Base-by-base conservation (phyloP, 2,113 vertebrate genomes). In the Anseranas semipalmata region DNA sequence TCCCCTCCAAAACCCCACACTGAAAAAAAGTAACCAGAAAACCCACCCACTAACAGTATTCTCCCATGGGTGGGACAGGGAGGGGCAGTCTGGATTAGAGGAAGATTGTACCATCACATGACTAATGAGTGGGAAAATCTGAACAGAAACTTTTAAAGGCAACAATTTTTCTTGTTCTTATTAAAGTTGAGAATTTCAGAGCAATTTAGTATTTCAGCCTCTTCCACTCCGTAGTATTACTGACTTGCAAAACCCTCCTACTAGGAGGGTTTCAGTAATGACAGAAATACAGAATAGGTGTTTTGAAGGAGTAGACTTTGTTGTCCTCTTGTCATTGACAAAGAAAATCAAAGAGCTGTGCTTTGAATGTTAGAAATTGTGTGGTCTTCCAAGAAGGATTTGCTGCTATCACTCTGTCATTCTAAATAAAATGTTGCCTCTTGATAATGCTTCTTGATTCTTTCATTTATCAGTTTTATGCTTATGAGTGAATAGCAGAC, bases 71-170 rank as follows among this genome's bases (percentile, higher is more conserved):
- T 91, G 80, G 73, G 65, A 50, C 73, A 32, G 73, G 66, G 46
- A 89, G n/a, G 62, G 55, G 22, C 41, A 84, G 60, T 25, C 63
- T 56, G 53, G 8, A 24, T 35, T 41, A 32, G 9, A 48, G n/a
- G 28, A 80, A 84, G 24, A 78, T 35, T 81, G 33, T 95, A 63
- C 52, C 5, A 9, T 74, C 55, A 46, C 50, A 24, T 76, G 76
- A 45, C 48, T 95, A 79, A 81, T 72, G 62, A 75, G 41, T 56
- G 76, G 92, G 94, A 94, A 96, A 89, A 93, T 95, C 55, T 92
- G 91, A 92, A 68, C 43, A 87, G 71, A 67, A 91, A 66, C 17
- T 59, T 87, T 2, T 10, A 48, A 90, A 94, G 19, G 19, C 73
- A 83, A 27, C 11, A n/a, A 0, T 20, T 94, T 58, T 70, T 50